Evolutionary conservation across 1,140 invertebrate species (phyloP).

Genomic region (Cyphomyrmex costatus): DNA sequence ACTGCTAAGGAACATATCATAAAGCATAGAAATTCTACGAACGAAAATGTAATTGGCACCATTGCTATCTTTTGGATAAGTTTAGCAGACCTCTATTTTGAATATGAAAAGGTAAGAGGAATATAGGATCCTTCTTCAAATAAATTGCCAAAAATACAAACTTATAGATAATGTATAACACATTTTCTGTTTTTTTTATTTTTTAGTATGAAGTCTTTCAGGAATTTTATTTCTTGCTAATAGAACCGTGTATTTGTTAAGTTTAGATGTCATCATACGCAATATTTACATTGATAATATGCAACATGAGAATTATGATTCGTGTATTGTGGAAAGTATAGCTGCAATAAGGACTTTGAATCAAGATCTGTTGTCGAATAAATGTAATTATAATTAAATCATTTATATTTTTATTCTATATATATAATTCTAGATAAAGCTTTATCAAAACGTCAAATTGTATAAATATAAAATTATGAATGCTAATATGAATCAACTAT

Average conservation of each 20-base stretch:
- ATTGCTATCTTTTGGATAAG: conserved; percentile 80
- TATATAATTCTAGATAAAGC: not conserved
- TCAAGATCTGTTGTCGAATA: conserved; percentile 54
- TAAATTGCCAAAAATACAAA: conserved; percentile 6
- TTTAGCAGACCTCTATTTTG: conserved; percentile 83
- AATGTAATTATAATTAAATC: conserved; percentile 68
- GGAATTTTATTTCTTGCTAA: conserved; percentile 68
- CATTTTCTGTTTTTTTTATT: conserved; percentile 10
- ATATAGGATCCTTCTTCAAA: no score
- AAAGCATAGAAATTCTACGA: conserved; percentile 68
- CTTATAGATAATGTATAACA: conserved; percentile 16
- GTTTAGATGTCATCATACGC: conserved; percentile 73
- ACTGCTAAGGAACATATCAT: conserved; percentile 70
- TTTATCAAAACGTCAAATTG: conserved; percentile 21
- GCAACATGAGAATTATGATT: conserved; percentile 76
- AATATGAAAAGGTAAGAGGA: conserved; percentile 74
- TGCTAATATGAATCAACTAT: no score
- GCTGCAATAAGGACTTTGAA: conserved; percentile 76
- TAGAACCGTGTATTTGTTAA: conserved; percentile 72
- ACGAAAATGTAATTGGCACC: conserved; percentile 61
- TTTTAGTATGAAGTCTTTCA: conserved; percentile 68
- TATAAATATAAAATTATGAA: conserved; percentile 38
- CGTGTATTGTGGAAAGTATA: conserved; percentile 73
- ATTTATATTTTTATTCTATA: not conserved
- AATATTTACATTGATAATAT: conserved; percentile 75